Conservation (phyloP, 2,888 invertebrate genomes). For the Nesidiocoris tenuis region DNA sequence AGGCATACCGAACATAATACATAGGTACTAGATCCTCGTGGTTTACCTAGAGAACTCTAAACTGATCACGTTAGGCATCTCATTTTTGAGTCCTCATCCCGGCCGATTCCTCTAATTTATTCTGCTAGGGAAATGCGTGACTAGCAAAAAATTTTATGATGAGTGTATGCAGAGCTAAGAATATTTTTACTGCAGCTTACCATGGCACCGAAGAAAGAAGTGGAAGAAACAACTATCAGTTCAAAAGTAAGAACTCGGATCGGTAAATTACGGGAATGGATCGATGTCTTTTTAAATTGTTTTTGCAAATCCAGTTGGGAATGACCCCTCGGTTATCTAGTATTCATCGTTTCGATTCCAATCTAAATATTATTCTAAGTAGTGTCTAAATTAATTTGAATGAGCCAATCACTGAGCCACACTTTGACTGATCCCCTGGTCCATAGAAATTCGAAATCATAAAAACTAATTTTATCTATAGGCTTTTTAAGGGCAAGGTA, state of each 20-base stretch:
- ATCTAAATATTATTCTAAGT: not conserved
- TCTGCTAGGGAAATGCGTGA: too few relatives aligned
- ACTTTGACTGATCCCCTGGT: too few relatives aligned
- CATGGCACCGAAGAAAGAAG: constrained; percentile 45
- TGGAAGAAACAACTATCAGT: constrained; percentile 42
- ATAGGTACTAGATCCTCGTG: too few relatives aligned
- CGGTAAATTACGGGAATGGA: constrained; percentile 17
- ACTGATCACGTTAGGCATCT: too few relatives aligned
- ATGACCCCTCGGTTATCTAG: not conserved
- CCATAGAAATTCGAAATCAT: too few relatives aligned
- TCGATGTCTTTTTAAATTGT: constrained; percentile 7
- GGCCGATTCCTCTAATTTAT: too few relatives aligned
- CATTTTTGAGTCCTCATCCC: too few relatives aligned
- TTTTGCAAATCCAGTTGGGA: constrained; percentile 8
- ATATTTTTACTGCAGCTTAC: constrained; percentile 40
- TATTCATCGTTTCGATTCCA: not conserved
- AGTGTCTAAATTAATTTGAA: not conserved
- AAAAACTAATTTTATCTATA: too few relatives aligned
- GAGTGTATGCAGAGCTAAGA: constrained; percentile 15
- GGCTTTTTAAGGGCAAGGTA: too few relatives aligned
- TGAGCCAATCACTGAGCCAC: constrained; percentile 24
- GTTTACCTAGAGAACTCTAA: too few relatives aligned
- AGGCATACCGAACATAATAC: too few relatives aligned
- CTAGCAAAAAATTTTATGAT: too few relatives aligned
- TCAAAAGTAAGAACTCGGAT: constrained; percentile 40